These are phyloP conservation scores for Bellardia pandia DNA, from an alignment of 2,888 invertebrate species.

Conservation along the genomic window DNA sequence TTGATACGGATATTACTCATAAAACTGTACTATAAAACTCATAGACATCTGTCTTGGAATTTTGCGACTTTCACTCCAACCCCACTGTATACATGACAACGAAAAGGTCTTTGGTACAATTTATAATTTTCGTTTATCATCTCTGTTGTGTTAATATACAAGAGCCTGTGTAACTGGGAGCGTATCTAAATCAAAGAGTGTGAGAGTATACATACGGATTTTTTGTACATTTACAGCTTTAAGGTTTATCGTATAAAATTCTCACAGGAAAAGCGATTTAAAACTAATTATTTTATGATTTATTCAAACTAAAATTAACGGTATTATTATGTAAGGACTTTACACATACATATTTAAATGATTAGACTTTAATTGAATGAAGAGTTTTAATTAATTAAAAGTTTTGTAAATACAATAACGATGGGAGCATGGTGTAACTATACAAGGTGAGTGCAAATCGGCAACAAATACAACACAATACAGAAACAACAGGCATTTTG, in stretches of 20 bases:
- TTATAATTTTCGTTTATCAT: too few species aligned
- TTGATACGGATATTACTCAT: too few species aligned
- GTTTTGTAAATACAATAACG: neutral
- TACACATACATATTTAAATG: neutral
- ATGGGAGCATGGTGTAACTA: too few species aligned
- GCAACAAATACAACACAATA: too few species aligned
- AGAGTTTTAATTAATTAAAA: slow-evolving; percentile 9
- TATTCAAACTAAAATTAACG: slow-evolving; percentile 40
- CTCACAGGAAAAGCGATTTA: slow-evolving; percentile 37
- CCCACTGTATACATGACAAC: too few species aligned
- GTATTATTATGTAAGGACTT: neutral
- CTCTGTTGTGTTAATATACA: neutral
- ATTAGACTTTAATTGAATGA: slow-evolving; percentile 12
- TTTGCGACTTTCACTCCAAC: too few species aligned
- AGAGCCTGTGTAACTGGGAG: neutral
- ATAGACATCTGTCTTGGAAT: too few species aligned
- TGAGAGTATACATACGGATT: neutral
- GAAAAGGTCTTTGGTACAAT: too few species aligned
- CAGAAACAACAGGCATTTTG: too few species aligned
- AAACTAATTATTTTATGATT: slow-evolving; percentile 29
- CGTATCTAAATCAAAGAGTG: neutral
- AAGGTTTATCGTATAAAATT: slow-evolving; percentile 1
- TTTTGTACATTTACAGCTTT: neutral
- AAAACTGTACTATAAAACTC: too few species aligned
- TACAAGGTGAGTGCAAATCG: too few species aligned